Evolutionary conservation across 2,888 invertebrate genomes (phyloP), one percentile per base, ranked within the genome.

Genomic region (Parochlus steinenii): DNA sequence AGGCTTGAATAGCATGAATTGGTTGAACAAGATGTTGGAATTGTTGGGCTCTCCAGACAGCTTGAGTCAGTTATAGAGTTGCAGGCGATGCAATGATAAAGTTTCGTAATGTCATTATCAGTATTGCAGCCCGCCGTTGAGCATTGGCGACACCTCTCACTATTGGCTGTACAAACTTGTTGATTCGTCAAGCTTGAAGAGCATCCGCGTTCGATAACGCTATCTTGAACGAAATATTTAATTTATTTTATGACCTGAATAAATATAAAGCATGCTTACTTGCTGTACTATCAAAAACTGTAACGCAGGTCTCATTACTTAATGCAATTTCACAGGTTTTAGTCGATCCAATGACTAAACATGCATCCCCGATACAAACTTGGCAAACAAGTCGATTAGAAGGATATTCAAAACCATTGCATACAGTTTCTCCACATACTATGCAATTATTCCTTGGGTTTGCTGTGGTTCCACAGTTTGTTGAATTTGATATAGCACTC

Each of bases 201-300:
- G 24, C 36, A 36, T 24, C 36, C 36, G 17, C 36, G 14, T 22
- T 36, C 36, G n/a, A 6, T 22, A 8, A 30, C 16, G 12, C n/a
- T 2, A 11, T 29, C 26, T 8, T n/a, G n/a, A n/a, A n/a, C n/a
- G n/a, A n/a, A n/a, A n/a, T n/a, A n/a, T n/a, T n/a, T n/a, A n/a
- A n/a, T n/a, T n/a, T n/a, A n/a, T n/a, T n/a, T n/a, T n/a, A n/a
- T n/a, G n/a, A n/a, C n/a, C n/a, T n/a, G n/a, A n/a, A n/a, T n/a
- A n/a, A n/a, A n/a, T n/a, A n/a, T n/a, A n/a, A n/a, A n/a, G n/a
- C n/a, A n/a, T n/a, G n/a, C n/a, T n/a, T n/a, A n/a, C n/a, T n/a
- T n/a, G n/a, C n/a, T n/a, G 8, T 8, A 10, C 22, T 10, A 29
- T 36, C 23, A 12, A 36, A 36, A 12, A 36, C n/a, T 10, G 36